phyloP scores from a whole-genome alignment of 2,113 vertebrate genomes.

The Microcebus lehilahytsara region DNA sequence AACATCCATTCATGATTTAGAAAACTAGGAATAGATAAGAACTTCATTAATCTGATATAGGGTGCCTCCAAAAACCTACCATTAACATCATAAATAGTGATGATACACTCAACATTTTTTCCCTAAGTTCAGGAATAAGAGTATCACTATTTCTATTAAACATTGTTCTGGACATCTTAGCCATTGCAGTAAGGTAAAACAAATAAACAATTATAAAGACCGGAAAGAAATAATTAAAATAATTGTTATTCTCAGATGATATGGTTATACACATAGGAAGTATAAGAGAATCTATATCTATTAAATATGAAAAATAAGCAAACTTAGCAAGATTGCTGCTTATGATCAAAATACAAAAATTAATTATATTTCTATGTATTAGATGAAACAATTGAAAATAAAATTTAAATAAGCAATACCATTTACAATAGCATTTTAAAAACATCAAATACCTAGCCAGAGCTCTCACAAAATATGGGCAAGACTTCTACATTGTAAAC shows the following conservation, averaged over 20 bases:
- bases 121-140: neutral
- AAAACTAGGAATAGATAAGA: neutral
- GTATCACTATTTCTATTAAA: constrained; percentile 14
- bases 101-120: neutral
- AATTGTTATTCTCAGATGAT: neutral
- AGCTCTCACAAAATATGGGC: neutral
- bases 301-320: constrained; percentile 26
- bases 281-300: neutral
- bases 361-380: neutral
- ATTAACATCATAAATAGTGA: neutral
- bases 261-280: neutral
- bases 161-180: neutral
- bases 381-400: constrained; percentile 21
- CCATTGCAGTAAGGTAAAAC: neutral
- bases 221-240: neutral
- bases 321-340: neutral
- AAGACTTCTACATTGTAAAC: neutral
- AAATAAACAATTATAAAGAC: constrained; percentile 19
- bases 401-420: constrained; percentile 14
- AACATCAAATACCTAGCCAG: neutral
- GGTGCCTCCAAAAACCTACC: neutral
- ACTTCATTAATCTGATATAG: constrained; percentile 27
- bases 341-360: neutral
- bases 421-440: neutral
- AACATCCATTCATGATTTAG: neutral